Base-by-base conservation (phyloP, 1,140 invertebrate genomes). In the Apis laboriosa region DNA sequence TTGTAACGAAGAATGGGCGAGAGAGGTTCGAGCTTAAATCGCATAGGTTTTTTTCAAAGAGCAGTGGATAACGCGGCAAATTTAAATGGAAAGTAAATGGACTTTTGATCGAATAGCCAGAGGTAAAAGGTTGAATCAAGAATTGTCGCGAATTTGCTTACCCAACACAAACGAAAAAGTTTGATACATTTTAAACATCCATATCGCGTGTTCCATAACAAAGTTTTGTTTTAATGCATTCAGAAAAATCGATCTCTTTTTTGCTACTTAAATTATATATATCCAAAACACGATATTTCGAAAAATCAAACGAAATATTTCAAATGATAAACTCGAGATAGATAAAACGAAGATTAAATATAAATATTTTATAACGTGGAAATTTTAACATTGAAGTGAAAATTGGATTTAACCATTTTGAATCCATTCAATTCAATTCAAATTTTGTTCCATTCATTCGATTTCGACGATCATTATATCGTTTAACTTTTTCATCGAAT, bases 171-270 rank as follows among this genome's bases (percentile, higher is more conserved):
- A 66, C 19, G 43, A 24, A 34, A 21, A 56, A 70, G 64, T 78
- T 70, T 9, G 66, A 78, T 70, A 34, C 34, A 58, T 51, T 78
- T 58, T 53, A 24, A 70, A 78, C 34, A 71, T 49, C n/a, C n/a
- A 70, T 51, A 60, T 19, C 17, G 53, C 21, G 24, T 49, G 43
- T 51, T 60, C 21, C 28, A 60, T 49, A 70, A 49, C 21, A 66
- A 77, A 77, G 28, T 77, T 76, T 34, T 7, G 55, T 58, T 78
- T 60, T n/a, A 70, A 43, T 8, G 5, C 8, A 43, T 11, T 12
- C 15, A 8, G 2, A 24, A 24, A n/a, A 24, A 60, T 2, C 7
- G 24, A 64, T 60, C 55, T 24, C 17, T 34, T 28, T 66, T 66
- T 43, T 43, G 19, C 34, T 28, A 64, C 3, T 19, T 4, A 28